Evolutionary conservation across 2,888 invertebrate genomes (phyloP).

Genomic region (Agrochola circellaris): DNA sequence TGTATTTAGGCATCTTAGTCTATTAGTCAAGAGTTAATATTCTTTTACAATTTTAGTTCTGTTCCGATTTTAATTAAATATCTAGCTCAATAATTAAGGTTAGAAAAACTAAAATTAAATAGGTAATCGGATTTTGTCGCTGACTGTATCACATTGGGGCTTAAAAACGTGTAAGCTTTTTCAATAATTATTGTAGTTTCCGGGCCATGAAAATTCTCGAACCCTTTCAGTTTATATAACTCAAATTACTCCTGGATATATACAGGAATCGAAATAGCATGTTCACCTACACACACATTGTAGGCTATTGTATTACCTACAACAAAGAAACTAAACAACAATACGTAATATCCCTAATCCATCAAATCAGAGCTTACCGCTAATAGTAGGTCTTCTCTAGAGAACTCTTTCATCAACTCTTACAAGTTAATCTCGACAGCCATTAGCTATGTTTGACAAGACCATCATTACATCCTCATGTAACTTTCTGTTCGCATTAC

Average conservation of each 20-base stretch:
- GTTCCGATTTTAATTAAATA: not conserved
- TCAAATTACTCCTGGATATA: not conserved
- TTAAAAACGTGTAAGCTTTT: not conserved
- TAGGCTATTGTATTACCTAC: not conserved
- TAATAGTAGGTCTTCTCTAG: constrained; percentile 8
- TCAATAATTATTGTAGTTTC: not conserved
- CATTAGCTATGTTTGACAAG: constrained; percentile 52
- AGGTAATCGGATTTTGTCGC: not conserved
- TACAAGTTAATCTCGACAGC: constrained; percentile 43
- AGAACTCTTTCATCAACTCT: constrained; percentile 34
- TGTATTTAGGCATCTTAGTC: too few relatives aligned
- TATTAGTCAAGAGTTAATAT: not conserved
- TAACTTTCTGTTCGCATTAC: constrained; percentile 38
- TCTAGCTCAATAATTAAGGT: not conserved
- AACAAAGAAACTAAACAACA: constrained; percentile 6
- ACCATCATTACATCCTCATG: constrained; percentile 23
- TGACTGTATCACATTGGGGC: not conserved
- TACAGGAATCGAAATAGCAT: not conserved
- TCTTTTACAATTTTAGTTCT: not conserved
- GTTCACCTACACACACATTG: not conserved
- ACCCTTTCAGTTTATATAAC: not conserved
- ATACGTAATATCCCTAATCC: constrained; percentile 6
- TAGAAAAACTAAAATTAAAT: not conserved
- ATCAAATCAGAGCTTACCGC: constrained; percentile 28
- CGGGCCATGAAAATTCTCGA: too few relatives aligned